Evolutionary conservation across 2,797 vertebrate species (phyloP), one percentile per base, ranked within the genome.

Genomic region (Pelochelys cantorii): DNA sequence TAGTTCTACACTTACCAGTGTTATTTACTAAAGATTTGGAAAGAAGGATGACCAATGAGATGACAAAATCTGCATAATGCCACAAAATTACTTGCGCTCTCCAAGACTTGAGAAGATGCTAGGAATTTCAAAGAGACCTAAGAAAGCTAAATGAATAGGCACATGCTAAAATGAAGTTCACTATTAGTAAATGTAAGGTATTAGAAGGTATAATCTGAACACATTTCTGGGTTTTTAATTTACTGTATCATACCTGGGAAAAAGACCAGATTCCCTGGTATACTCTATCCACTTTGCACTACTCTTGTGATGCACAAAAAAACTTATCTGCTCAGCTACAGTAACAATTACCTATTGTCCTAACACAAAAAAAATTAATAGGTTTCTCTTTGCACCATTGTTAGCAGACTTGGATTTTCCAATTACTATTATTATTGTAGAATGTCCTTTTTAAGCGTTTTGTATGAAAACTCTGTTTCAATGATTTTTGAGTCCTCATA

Each of bases 401-500:
- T 87, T 83, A 15, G 15, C 29, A 86, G 52, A 37, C 65, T 68
- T 68, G 79, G 65, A 56, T 90, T 87, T 94, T 81, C 57, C 52
- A 83, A 2, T 62, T 88, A 53, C 78, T 89, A 34, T 68, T 90
- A 37, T 37, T 83, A 5, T 83, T 53, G 23, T 83, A 90, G 59
- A 25, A 56, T 54, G 56, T 88, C 84, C 18, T 90, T 91, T 90
- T 20, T 75, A 71, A 2, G 65, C 65, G 34, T 65, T 79, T 85
- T 17, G 48, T 85, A 37, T 52, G 11, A 94, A 94, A 88, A 48
- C 23, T 89, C 81, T 82, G n/a, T 52, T 75, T 15, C 59, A 80
- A 34, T 4, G 0, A 94, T 86, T 93, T 62, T 85, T 23, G 53
- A 34, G 59, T 84, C 15, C 57, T 78, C 85, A 55, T 53, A 84